phyloP scores from a whole-genome alignment of 2,113 vertebrate genomes.

The Miniopterus natalensis region DNA sequence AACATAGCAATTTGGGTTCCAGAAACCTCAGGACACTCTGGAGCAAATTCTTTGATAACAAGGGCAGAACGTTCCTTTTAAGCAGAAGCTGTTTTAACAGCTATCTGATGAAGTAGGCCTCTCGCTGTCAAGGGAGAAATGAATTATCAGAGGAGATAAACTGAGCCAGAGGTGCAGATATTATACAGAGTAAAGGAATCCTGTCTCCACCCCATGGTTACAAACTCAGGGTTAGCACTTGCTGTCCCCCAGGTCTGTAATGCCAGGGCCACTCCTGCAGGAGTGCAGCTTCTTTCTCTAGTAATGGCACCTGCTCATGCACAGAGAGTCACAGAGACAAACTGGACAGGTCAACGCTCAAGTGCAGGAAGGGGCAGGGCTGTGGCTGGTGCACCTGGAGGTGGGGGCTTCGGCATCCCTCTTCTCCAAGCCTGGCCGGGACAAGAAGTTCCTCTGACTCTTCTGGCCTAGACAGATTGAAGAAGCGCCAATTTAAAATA shows the following conservation, averaged over 20 bases:
- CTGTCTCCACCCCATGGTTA: accelerated
- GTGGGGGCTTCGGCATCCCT: neutral
- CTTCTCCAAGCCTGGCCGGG: neutral
- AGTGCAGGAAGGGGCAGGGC: neutral
- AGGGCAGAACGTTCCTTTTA: neutral
- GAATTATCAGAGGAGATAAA: neutral
- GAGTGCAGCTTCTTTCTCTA: neutral
- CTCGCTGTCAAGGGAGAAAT: neutral
- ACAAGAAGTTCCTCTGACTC: neutral
- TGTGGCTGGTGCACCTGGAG: accelerated
- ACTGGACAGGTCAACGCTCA: neutral
- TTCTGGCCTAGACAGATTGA: neutral
- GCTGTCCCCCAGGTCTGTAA: neutral
- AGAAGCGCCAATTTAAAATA: neutral
- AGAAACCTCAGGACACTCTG: neutral
- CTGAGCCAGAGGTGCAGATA: neutral
- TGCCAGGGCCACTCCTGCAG: too few species aligned
- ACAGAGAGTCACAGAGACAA: neutral
- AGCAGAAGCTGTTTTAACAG: neutral
- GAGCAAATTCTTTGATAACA: neutral
- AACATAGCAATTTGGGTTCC: neutral
- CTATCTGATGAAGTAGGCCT: neutral
- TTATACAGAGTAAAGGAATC: neutral
- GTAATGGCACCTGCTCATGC: accelerated
- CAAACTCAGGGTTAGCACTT: neutral